These are phyloP conservation scores for Mimumesa dahlbomi DNA, from an alignment of 2,888 invertebrate species.

Conservation along the genomic window DNA sequence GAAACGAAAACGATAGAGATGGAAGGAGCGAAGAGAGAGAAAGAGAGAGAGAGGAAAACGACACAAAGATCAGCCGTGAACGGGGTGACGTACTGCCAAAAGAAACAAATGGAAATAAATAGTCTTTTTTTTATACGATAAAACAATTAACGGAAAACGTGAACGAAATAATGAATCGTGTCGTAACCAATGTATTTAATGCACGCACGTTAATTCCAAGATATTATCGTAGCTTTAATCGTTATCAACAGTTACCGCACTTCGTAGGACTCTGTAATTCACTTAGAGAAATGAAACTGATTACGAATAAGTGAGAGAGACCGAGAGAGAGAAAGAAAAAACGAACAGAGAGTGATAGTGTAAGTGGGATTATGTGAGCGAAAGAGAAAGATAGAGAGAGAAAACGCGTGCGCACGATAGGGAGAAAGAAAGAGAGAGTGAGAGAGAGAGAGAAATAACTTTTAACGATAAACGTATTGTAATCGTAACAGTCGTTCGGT, in stretches of 20 bases:
- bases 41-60: conserved; percentile 1
- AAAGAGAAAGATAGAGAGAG: conserved; percentile 8
- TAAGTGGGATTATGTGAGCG: not conserved
- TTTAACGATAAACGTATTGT: conserved; percentile 14
- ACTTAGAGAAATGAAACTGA: conserved; percentile 64
- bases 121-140: conserved; percentile 62
- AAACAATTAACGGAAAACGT: conserved; percentile 53
- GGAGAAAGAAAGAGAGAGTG: conserved; percentile 8
- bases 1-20: conserved; percentile 4
- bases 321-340: conserved; percentile 2
- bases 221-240: conserved; percentile 79
- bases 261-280: conserved; percentile 77
- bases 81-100: conserved; percentile 32
- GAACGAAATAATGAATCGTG: conserved; percentile 46
- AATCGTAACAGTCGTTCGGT: conserved; percentile 40
- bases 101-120: conserved; percentile 5
- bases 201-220: conserved; percentile 78
- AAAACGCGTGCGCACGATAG: not conserved
- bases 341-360: not conserved
- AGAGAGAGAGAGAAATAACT: conserved; percentile 9
- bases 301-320: conserved; percentile 18
- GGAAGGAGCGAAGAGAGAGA: not conserved
- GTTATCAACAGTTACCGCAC: conserved; percentile 78
- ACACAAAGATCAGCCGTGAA: conserved; percentile 4
- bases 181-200: conserved; percentile 73